Percentiles rank a stretch among this genome's conserved stretches.
phyloP scores from a whole-genome alignment of 2,113 vertebrate genomes.

The Brachyhypopomus occidentalis region DNA sequence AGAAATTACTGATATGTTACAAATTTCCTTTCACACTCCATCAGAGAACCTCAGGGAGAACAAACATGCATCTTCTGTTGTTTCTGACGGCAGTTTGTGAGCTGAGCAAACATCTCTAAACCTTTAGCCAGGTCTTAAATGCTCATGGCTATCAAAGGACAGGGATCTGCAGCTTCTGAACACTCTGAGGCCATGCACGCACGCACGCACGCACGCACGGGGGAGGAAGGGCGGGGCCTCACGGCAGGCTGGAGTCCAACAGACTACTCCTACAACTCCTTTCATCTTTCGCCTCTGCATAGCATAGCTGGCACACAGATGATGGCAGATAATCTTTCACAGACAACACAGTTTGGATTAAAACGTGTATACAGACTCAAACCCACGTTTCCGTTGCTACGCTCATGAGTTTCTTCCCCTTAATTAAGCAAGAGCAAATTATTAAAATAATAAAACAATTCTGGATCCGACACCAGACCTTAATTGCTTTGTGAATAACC shows the following conservation, averaged over 20 bases:
- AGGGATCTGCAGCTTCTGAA: neutral
- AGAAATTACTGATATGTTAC: neutral
- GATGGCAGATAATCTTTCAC: constrained; percentile 12
- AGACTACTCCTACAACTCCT: neutral
- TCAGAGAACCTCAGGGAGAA: neutral
- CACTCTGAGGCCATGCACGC: neutral
- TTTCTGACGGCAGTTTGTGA: neutral
- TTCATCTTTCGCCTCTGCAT: constrained; percentile 18
- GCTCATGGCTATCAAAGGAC: constrained; percentile 20
- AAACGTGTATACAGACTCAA: neutral
- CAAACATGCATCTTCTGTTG: neutral
- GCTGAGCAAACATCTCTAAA: neutral
- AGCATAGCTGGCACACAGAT: constrained; percentile 7
- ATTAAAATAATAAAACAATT: constrained; percentile 1
- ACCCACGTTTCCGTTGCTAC: neutral
- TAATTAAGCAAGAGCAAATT: neutral
- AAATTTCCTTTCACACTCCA: neutral
- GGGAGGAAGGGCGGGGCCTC: constrained; percentile 40
- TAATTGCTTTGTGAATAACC: too few species aligned
- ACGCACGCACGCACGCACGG: neutral
- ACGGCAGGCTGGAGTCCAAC: neutral
- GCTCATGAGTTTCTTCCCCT: neutral
- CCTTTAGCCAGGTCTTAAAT: neutral
- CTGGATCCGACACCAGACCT: too few species aligned
- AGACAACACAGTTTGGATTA: neutral